Evolutionary conservation across 2,113 vertebrate genomes (phyloP).

Genomic region (Glaucidium brasilianum): DNA sequence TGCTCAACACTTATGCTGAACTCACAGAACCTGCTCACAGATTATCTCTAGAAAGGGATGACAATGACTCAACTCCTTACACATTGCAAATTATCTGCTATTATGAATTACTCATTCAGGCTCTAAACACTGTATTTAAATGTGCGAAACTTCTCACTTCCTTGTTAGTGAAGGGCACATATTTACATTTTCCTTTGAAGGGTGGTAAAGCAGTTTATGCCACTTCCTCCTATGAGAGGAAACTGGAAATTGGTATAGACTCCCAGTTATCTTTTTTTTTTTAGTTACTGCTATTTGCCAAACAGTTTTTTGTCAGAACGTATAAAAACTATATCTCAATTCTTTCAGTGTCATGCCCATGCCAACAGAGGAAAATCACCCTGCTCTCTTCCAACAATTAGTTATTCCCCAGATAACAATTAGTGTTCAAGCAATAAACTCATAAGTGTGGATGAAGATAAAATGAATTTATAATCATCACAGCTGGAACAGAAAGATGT

Average conservation of each 20-base stretch:
- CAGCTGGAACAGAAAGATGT: background rate
- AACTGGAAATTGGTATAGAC: background rate
- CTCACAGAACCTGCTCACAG: background rate
- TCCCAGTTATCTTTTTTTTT: background rate
- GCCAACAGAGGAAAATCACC: background rate
- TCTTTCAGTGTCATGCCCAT: background rate
- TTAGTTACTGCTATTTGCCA: background rate
- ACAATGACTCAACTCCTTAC: background rate
- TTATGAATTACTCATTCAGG: conserved; percentile 18
- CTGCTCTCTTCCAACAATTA: background rate
- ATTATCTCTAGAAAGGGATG: background rate
- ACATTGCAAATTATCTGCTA: background rate
- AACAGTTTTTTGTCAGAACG: background rate
- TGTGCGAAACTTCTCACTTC: conserved; percentile 2
- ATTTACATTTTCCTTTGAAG: background rate
- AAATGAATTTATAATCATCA: background rate
- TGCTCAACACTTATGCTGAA: background rate
- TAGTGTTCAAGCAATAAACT: background rate
- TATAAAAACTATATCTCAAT: background rate
- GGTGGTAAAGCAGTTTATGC: background rate
- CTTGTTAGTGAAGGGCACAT: background rate
- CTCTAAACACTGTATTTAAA: background rate
- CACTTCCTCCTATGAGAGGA: background rate
- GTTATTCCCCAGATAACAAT: background rate
- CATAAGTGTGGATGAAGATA: background rate